Conservation (phyloP, 1,140 invertebrate genomes). For the Stegodyphus mimosarum region DNA sequence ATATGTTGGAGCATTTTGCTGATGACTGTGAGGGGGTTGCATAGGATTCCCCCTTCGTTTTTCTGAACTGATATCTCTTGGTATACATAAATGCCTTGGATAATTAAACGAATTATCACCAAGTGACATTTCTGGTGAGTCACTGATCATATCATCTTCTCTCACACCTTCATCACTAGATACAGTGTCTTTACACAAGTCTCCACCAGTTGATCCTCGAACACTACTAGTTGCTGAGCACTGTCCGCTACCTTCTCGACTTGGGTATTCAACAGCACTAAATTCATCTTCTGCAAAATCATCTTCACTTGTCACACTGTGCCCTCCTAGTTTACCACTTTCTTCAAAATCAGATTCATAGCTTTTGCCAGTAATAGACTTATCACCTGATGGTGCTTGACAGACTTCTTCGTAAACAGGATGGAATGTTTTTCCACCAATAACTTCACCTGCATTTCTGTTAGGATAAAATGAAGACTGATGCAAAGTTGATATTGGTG, state of each 20-base stretch:
- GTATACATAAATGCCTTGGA: background rate
- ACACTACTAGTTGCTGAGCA: constrained; percentile 61
- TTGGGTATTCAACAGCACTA: constrained; percentile 32
- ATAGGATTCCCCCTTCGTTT: constrained; percentile 12
- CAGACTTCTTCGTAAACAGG: constrained; percentile 63
- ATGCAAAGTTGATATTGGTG: constrained; percentile 56
- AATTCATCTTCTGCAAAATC: constrained; percentile 62
- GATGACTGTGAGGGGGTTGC: constrained; percentile 3
- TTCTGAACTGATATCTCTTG: background rate
- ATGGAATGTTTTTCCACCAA: constrained; percentile 36
- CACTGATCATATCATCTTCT: constrained; percentile 4
- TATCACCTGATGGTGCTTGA: constrained; percentile 35
- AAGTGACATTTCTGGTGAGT: constrained; percentile 7
- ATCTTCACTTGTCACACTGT: constrained; percentile 57
- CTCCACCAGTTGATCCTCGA: constrained; percentile 61
- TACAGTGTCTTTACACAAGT: constrained; percentile 59
- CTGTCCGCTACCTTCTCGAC: constrained; percentile 21
- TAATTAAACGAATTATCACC: constrained; percentile 27
- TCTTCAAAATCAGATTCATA: constrained; percentile 61
- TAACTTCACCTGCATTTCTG: background rate
- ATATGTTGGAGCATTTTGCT: background rate
- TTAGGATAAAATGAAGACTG: constrained; percentile 13
- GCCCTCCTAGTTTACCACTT: constrained; percentile 35
- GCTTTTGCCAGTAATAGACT: background rate
- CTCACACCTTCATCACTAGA: constrained; percentile 45